These are phyloP conservation scores for Chelmon rostratus DNA, from an alignment of 2,797 vertebrate genomes.

Conservation along the genomic window DNA sequence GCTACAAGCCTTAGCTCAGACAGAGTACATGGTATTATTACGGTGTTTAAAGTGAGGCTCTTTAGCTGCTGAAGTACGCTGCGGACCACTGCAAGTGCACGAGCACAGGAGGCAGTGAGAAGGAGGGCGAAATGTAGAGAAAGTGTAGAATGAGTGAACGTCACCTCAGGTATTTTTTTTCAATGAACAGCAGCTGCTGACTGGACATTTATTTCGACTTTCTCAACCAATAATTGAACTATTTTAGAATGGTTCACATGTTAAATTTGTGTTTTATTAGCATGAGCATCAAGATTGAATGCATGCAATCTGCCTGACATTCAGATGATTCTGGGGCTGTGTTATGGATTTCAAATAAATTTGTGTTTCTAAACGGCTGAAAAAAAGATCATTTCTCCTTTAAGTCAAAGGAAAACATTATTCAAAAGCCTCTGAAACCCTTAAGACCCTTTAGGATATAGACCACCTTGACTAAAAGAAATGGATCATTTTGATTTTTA, in stretches of 20 bases:
- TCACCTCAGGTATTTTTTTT: neutral
- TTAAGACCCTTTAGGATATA: neutral
- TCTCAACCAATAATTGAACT: neutral
- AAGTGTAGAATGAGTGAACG: neutral
- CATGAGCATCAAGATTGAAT: slow-evolving; percentile 4
- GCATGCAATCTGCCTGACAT: neutral
- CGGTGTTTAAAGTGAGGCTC: slow-evolving; percentile 37
- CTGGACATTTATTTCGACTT: slow-evolving; percentile 17
- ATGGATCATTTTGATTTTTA: neutral
- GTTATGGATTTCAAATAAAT: slow-evolving; percentile 6
- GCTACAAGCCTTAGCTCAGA: slow-evolving; percentile 42
- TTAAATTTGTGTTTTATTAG: slow-evolving; percentile 12
- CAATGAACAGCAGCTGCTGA: slow-evolving; percentile 12
- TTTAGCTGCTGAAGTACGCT: slow-evolving; percentile 22
- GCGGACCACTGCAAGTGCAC: neutral
- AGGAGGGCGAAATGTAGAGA: neutral
- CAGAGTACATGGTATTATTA: slow-evolving; percentile 50
- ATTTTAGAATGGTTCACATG: neutral
- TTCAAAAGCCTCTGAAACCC: neutral
- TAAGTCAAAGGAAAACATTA: neutral
- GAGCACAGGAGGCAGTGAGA: slow-evolving; percentile 9
- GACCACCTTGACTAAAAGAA: neutral
- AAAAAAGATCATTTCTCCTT: neutral
- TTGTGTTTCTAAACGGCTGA: neutral
- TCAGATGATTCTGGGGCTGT: slow-evolving; percentile 6